Percentiles rank a stretch among this genome's conserved stretches.
Evolutionary conservation across 1,140 invertebrate species (phyloP).

Genomic region (Polyergus mexicanus): DNA sequence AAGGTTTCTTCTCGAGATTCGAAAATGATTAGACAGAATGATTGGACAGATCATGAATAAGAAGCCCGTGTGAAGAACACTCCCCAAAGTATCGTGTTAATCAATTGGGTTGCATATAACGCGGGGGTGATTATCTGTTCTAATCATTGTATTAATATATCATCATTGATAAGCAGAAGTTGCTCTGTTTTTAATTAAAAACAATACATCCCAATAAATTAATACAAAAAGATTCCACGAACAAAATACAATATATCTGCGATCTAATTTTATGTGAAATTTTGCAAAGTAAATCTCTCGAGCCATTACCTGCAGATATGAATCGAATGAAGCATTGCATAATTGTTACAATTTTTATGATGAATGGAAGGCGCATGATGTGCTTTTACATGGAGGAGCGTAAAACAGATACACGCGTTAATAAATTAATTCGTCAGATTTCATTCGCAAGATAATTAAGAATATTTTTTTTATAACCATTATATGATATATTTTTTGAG

Average conservation of each 20-base stretch:
- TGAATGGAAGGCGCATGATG: not conserved
- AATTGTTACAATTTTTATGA: not conserved
- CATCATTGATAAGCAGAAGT: not conserved
- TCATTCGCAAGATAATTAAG: not conserved
- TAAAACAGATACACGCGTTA: not conserved
- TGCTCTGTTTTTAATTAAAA: not conserved
- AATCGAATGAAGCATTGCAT: not conserved
- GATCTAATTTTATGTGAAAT: not conserved
- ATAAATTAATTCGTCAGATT: not conserved
- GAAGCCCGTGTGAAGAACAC: not conserved
- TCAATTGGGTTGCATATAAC: constrained; percentile 1
- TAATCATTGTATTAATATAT: not conserved
- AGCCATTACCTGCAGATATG: not conserved
- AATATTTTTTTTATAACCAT: not conserved
- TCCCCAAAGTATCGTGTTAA: not conserved
- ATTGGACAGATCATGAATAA: not conserved
- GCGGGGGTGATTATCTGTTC: not conserved
- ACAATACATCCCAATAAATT: not conserved
- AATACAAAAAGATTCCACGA: not conserved
- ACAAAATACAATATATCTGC: too few species aligned
- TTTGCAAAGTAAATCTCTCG: not conserved
- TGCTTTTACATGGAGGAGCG: not conserved
- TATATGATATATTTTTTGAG: not conserved
- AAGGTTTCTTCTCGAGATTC: not conserved
- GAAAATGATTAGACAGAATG: not conserved